These are phyloP conservation scores for Caenorhabditis remanei DNA, from an alignment of 1,140 invertebrate genomes.

Conservation along the genomic window DNA sequence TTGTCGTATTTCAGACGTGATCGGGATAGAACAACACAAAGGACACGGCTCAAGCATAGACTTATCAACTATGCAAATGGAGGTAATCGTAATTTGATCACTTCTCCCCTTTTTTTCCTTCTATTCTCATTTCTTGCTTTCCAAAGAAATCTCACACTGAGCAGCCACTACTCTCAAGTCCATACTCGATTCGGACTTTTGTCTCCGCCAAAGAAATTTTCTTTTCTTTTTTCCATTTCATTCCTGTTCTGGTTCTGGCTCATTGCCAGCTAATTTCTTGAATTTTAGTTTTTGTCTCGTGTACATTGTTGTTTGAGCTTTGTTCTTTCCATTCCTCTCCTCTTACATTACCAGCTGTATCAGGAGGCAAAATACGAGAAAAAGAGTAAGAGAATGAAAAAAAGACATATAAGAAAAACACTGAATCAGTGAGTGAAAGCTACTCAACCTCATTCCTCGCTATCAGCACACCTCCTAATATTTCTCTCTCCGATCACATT, in stretches of 20 bases:
- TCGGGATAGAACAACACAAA: conserved; percentile 40
- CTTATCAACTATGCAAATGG: conserved; percentile 56
- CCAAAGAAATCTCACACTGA: conserved; percentile 36
- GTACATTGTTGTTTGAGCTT: conserved; percentile 46
- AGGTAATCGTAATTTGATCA: conserved; percentile 54
- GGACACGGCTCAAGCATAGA: conserved; percentile 52
- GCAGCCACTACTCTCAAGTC: background rate
- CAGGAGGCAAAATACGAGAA: too few species aligned
- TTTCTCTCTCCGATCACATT: background rate
- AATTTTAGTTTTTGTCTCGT: background rate
- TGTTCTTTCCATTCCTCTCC: conserved; percentile 12
- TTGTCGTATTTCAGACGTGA: conserved; percentile 13
- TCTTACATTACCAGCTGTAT: conserved; percentile 19
- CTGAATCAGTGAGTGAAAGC: conserved; percentile 42
- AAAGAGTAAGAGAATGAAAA: background rate
- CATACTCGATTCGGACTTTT: conserved; percentile 50
- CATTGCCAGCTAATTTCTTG: conserved; percentile 15
- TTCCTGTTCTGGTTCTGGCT: background rate
- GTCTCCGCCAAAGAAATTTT: background rate
- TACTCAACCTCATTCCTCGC: background rate
- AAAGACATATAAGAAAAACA: conserved; percentile 22
- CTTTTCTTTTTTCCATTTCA: background rate
- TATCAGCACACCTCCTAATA: background rate
- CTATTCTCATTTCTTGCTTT: conserved; percentile 31
- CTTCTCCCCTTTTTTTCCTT: conserved; percentile 14